Evolutionary conservation across 2,888 invertebrate genomes (phyloP).

Genomic region (Drepanosiphum platanoidis): DNA sequence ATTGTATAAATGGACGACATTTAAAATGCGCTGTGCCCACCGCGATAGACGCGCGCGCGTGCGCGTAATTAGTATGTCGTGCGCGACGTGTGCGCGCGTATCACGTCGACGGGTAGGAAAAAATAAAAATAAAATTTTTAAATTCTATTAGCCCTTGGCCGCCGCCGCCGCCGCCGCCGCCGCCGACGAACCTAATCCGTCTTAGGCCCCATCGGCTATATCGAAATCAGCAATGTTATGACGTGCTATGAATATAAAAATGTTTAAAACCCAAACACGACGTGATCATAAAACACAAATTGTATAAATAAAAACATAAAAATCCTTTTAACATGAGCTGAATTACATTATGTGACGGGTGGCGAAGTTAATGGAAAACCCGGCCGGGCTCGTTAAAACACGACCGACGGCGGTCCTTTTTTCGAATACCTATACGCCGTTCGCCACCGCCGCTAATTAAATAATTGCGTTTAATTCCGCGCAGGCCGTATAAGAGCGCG

Average conservation of each 20-base stretch:
- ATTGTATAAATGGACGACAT: no score
- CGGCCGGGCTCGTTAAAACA: background rate
- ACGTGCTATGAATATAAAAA: slow-evolving; percentile 21
- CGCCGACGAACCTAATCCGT: slow-evolving; percentile 13
- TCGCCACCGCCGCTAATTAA: background rate
- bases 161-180: no score
- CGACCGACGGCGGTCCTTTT: background rate
- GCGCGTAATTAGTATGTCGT: background rate
- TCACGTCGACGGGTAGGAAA: background rate
- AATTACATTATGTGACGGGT: slow-evolving; percentile 9
- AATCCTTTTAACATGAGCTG: slow-evolving; percentile 33
- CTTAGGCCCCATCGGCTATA: background rate
- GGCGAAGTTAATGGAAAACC: slow-evolving; percentile 20
- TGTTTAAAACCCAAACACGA: background rate
- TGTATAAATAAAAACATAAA: slow-evolving; percentile 36
- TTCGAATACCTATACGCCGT: background rate
- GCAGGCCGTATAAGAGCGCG: no score
- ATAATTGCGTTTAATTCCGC: background rate
- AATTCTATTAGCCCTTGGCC: background rate
- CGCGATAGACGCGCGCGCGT: background rate
- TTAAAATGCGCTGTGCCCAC: no score
- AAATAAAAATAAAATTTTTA: background rate
- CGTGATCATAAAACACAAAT: slow-evolving; percentile 30
- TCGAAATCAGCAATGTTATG: slow-evolving; percentile 4
- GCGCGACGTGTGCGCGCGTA: background rate